Evolutionary conservation across 2,888 invertebrate species (phyloP).

Genomic region (Fragum whitleyi): DNA sequence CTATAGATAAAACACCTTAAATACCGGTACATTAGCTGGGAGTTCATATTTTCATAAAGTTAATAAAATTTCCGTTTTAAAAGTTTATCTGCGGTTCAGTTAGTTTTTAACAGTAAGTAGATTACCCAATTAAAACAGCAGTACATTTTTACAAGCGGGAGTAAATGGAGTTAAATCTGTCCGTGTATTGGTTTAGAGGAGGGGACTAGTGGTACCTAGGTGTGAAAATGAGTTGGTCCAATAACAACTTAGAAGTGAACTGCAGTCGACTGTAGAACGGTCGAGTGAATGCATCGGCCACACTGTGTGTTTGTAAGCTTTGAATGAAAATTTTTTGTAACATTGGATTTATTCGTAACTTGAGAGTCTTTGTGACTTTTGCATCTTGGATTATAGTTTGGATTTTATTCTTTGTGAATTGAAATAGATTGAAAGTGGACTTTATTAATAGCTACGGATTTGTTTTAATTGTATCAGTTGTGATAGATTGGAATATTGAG

Average conservation of each 20-base stretch:
- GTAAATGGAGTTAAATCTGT: slow-evolving; percentile 19
- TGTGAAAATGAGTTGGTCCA: slow-evolving; percentile 32
- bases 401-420: neutral
- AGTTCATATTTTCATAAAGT: slow-evolving; percentile 9
- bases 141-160: slow-evolving; percentile 11
- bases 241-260: slow-evolving; percentile 17
- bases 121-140: slow-evolving; percentile 25
- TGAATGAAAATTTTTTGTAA: neutral
- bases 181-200: slow-evolving; percentile 8
- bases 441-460: too few species aligned
- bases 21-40: neutral
- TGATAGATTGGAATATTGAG: neutral
- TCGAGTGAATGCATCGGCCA: neutral
- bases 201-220: slow-evolving; percentile 6
- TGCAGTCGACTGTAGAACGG: slow-evolving; percentile 14
- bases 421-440: too few species aligned
- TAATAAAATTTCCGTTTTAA: slow-evolving; percentile 1
- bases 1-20: neutral
- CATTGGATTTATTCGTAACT: neutral
- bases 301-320: neutral
- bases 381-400: neutral
- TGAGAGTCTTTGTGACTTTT: neutral
- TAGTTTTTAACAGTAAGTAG: slow-evolving; percentile 2
- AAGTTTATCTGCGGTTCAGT: neutral
- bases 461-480: too few species aligned